Evolutionary conservation across 2,797 vertebrate genomes (phyloP), one percentile per base, ranked within the genome.

Genomic region (Euthynnus affinis): DNA sequence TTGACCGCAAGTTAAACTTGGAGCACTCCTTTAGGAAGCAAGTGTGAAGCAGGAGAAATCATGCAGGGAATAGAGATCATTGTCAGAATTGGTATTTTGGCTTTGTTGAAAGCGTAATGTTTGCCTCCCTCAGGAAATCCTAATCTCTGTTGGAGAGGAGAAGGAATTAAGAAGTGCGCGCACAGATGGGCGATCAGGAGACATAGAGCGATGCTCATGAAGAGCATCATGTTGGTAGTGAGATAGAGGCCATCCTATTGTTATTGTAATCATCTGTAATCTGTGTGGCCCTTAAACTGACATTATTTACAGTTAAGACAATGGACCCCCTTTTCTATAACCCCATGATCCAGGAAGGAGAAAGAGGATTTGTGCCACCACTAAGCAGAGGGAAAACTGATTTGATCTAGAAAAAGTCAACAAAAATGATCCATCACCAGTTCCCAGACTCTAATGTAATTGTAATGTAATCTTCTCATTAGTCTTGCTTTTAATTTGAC

Each of bases 181-280:
- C 59, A 84, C 85, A 90, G 87, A 90, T 88, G 88, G 82, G 48
- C 23, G 2, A 71, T 78, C 66, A 27, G 65, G 65, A 84, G 80
- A 85, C 61, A 56, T 53, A 4, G 62, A 76, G 68, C 17, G 22
- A 57, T 27, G 29, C 76, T 71, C 78, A 80, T 72, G 69, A 85
- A 83, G 78, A 73, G 71, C 76, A 64, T 78, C 62, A 48, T 81
- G 73, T 74, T 87, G 76, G 64, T 66, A 20, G 56, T 12, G 9
- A 81, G 83, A 86, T 88, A 77, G 87, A 90, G 78, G 83, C 78
- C 59, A 64, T 59, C 66, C 77, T 74, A 82, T 91, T 92, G 87
- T 91, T 79, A 82, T 84, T 84, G 74, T 89, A 82, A 91, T 92
- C 78, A 78, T 87, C 55, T 83, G 51, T 91, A 90, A 93, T 91